These are phyloP conservation scores for Peribatodes rhomboidaria DNA, from an alignment of 2,888 invertebrate genomes.

Conservation along the genomic window DNA sequence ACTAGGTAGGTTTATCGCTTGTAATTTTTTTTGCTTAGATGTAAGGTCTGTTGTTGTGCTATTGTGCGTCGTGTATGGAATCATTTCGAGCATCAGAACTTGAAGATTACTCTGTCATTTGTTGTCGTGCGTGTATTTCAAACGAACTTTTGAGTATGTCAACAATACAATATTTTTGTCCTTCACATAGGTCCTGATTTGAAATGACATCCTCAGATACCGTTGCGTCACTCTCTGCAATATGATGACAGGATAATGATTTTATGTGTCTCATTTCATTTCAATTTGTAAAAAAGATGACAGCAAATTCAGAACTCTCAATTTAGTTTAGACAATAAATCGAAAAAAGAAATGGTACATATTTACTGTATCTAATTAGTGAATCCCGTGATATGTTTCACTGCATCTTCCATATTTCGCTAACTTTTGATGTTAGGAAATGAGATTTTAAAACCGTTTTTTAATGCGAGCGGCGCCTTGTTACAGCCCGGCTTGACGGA, in stretches of 20 bases:
- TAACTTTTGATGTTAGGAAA: background rate
- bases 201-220: too few species aligned
- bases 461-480: slow-evolving; percentile 61
- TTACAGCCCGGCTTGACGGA: slow-evolving; percentile 97
- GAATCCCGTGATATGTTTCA: background rate
- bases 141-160: background rate
- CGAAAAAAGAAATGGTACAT: too few species aligned
- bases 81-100: too few species aligned
- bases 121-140: background rate
- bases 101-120: too few species aligned
- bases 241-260: too few species aligned
- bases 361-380: background rate
- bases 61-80: background rate
- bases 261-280: too few species aligned
- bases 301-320: too few species aligned
- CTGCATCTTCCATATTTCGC: background rate
- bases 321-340: too few species aligned
- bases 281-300: too few species aligned
- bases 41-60: slow-evolving; percentile 10
- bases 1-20: slow-evolving; percentile 90
- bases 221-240: too few species aligned
- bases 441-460: slow-evolving; percentile 7
- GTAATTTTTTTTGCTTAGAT: slow-evolving; percentile 42
- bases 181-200: too few species aligned
- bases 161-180: too few species aligned